These are phyloP conservation scores for Actias luna DNA, from an alignment of 2,888 invertebrate genomes.

Conservation along the genomic window DNA sequence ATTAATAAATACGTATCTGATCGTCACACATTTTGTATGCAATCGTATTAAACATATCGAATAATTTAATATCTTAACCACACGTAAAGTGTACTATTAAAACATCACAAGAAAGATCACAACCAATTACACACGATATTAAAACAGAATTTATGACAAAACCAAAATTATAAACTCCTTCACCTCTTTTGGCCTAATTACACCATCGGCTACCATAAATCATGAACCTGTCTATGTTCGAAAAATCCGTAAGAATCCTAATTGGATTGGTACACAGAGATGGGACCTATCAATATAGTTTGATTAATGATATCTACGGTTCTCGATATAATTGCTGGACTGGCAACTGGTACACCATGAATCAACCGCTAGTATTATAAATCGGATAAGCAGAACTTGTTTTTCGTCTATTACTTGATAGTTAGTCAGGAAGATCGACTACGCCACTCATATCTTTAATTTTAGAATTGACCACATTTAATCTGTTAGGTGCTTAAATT, in stretches of 20 bases:
- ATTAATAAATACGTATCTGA: not conserved
- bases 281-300: constrained; percentile 72
- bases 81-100: constrained; percentile 51
- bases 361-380: constrained; percentile 73
- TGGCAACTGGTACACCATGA: constrained; percentile 60
- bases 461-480: constrained; percentile 28
- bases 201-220: constrained; percentile 63
- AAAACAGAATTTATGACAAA: constrained; percentile 67
- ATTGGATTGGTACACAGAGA: constrained; percentile 75
- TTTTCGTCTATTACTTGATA: constrained; percentile 37
- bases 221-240: constrained; percentile 55
- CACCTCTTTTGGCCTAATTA: constrained; percentile 64
- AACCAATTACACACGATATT: constrained; percentile 56
- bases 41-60: not conserved
- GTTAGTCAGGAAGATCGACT: constrained; percentile 33
- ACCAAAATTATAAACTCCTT: constrained; percentile 69
- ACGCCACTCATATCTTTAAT: constrained; percentile 21
- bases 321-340: constrained; percentile 73
- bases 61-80: constrained; percentile 37
- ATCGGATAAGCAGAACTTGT: constrained; percentile 72
- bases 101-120: constrained; percentile 54
- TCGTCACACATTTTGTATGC: not conserved
- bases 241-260: constrained; percentile 72
- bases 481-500: constrained; percentile 52
- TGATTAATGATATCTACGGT: constrained; percentile 77